phyloP scores from a whole-genome alignment of 2,888 invertebrate genomes.

The Halocaridina rubra region DNA sequence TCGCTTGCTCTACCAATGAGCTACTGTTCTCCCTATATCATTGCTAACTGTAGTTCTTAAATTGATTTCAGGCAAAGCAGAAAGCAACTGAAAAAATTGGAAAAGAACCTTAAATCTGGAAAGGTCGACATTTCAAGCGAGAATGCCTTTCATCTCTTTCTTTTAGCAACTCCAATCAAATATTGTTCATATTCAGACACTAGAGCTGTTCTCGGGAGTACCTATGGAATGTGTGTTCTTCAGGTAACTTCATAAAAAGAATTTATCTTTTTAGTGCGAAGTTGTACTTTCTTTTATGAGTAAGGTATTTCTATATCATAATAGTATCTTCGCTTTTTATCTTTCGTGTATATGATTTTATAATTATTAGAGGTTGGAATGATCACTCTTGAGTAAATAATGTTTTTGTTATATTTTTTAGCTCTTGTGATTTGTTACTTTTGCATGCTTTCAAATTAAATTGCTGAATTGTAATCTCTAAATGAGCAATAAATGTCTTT shows the following conservation, averaged over 20 bases:
- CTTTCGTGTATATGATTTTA: neutral
- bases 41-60: no score
- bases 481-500: no score
- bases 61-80: conserved; percentile 74
- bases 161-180: conserved; percentile 94
- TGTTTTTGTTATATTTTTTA: neutral
- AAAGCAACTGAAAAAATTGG: conserved; percentile 87
- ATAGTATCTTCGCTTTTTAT: no score
- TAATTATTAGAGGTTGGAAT: neutral
- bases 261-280: no score
- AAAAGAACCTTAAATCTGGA: conserved; percentile 87
- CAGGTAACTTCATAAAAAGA: no score
- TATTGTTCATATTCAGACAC: conserved; percentile 98
- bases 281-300: no score
- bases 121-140: conserved; percentile 82
- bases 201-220: conserved; percentile 96
- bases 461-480: no score
- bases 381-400: neutral
- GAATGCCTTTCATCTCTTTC: conserved; percentile 94
- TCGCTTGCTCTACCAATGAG: no score
- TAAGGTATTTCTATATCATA: no score
- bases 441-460: no score
- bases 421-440: no score
- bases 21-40: no score
- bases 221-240: conserved; percentile 93